Percentiles rank a stretch among this genome's conserved stretches.
Evolutionary conservation across 1,140 invertebrate species (phyloP).

Genomic region (Drosophila guanche): DNA sequence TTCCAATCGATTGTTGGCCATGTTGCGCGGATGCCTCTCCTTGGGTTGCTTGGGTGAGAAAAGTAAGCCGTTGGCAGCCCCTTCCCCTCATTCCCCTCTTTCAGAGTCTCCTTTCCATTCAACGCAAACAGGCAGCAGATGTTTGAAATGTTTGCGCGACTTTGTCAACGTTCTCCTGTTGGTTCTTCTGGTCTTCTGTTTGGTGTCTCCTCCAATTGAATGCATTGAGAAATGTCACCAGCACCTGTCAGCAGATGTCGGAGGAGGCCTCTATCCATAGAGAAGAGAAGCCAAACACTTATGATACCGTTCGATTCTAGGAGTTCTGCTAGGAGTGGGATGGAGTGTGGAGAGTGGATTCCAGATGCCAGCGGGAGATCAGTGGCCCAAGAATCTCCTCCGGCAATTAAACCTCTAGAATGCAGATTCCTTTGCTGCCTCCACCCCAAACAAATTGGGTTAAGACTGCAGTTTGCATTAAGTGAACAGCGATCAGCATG

Average conservation of each 20-base stretch:
- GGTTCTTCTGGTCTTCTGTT: constrained; percentile 15
- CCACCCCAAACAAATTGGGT: constrained; percentile 55
- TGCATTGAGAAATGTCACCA: constrained; percentile 58
- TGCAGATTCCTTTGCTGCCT: constrained; percentile 24
- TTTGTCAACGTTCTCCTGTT: constrained; percentile 54
- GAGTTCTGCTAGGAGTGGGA: not conserved
- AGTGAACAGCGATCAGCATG: constrained; percentile 36
- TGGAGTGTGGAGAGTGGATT: constrained; percentile 13
- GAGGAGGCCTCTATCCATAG: constrained; percentile 25
- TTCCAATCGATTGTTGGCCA: constrained; percentile 74
- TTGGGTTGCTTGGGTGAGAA: constrained; percentile 63
- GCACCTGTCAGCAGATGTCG: constrained; percentile 63
- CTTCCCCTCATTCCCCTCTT: not conserved
- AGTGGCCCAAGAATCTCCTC: constrained; percentile 10
- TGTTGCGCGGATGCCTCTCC: constrained; percentile 55
- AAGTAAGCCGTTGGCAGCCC: constrained; percentile 59
- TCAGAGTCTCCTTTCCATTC: constrained; percentile 33
- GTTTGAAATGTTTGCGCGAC: constrained; percentile 70
- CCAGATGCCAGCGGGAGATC: constrained; percentile 15
- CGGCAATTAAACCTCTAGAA: constrained; percentile 50
- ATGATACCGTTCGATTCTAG: constrained; percentile 50
- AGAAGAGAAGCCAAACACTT: constrained; percentile 22
- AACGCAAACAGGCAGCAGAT: constrained; percentile 60
- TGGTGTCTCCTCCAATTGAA: constrained; percentile 47
- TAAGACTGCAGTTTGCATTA: constrained; percentile 60